Evolutionary conservation across 2,797 vertebrate genomes (phyloP), one percentile per base, ranked within the genome.

Genomic region (Pseudomugil tenellus): DNA sequence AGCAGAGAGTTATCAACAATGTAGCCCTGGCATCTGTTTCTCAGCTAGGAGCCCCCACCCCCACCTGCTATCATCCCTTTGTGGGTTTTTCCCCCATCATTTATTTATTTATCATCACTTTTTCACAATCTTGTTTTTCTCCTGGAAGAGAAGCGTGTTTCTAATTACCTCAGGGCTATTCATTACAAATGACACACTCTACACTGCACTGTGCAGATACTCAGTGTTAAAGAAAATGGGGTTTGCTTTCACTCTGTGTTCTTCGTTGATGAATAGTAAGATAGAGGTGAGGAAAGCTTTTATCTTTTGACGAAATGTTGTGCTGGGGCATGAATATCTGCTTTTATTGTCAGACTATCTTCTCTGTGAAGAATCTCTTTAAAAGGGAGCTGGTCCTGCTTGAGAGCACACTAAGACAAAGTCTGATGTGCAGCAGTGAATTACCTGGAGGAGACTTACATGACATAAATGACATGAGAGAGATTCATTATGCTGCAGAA

Each of bases 91-190:
- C 70, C 63, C 73, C 70, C 19, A 28, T 28, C 49, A 52, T 28
- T 52, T 74, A 70, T 88, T 84, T 85, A 85, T 91, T 90, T 85
- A 89, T 93, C 85, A 83, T 89, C 80, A 75, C 85, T 91, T 88
- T 85, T 85, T 83, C 86, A 84, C 70, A 48, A 83, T 88, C 85
- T 80, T 87, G 76, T 89, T 87, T 84, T 88, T 76, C 83, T 84
- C 83, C 80, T 77, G 78, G 84, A 92, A 88, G 85, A 91, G 86
- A 72, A 74, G 84, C 72, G 48, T 85, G 83, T 92, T 91, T 92
- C 82, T 91, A 93, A 94, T 94, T 93, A 93, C 84, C 84, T 87
- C 91, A 80, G 84, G 88, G 89, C 90, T 84, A 91, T 92, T 92
- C 87, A 89, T 94, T 94, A 91, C 86, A 79, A 74, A 81, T 83